phyloP scores from a whole-genome alignment of 92 coral and sea anemone species.

The Muricea muricata region DNA sequence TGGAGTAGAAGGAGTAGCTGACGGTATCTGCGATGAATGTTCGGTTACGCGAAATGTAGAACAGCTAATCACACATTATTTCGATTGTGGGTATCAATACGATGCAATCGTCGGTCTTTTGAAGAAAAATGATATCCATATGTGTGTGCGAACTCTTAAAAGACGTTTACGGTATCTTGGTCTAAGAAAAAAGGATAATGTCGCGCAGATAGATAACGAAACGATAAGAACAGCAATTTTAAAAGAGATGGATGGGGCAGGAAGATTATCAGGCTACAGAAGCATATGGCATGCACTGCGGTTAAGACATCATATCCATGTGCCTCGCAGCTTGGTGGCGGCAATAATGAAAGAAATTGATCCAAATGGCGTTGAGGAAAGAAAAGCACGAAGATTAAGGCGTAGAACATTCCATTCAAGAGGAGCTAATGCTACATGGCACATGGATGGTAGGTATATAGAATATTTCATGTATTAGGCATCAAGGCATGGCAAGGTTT shows the following conservation, averaged over 20 bases:
- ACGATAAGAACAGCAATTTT: slow-evolving; percentile 43
- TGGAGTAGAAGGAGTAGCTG: slow-evolving; percentile 19
- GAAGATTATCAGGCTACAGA: slow-evolving; percentile 53
- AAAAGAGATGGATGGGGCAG: slow-evolving; percentile 55
- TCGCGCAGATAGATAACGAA: slow-evolving; percentile 33
- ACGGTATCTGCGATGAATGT: slow-evolving; percentile 45
- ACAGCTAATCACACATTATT: slow-evolving; percentile 52
- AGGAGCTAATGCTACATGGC: slow-evolving; percentile 62
- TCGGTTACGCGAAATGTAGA: slow-evolving; percentile 31
- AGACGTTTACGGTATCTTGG: slow-evolving; percentile 59
- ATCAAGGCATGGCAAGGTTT: no score
- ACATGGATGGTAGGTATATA: slow-evolving; percentile 55
- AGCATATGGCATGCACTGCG: slow-evolving; percentile 53
- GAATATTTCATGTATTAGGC: background rate
- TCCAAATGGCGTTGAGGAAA: slow-evolving; percentile 51
- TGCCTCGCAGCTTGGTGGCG: slow-evolving; percentile 55
- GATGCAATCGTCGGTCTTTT: slow-evolving; percentile 60
- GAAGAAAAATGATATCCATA: slow-evolving; percentile 45
- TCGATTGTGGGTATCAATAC: slow-evolving; percentile 61
- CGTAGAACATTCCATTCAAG: slow-evolving; percentile 34
- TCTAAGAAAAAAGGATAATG: slow-evolving; percentile 58
- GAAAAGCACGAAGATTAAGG: slow-evolving; percentile 38
- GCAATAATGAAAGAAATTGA: slow-evolving; percentile 56
- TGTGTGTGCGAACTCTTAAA: slow-evolving; percentile 61
- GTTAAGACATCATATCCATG: slow-evolving; percentile 44